These are phyloP conservation scores for Crotalus viridis DNA, from an alignment of 2,113 vertebrate genomes.

Conservation along the genomic window DNA sequence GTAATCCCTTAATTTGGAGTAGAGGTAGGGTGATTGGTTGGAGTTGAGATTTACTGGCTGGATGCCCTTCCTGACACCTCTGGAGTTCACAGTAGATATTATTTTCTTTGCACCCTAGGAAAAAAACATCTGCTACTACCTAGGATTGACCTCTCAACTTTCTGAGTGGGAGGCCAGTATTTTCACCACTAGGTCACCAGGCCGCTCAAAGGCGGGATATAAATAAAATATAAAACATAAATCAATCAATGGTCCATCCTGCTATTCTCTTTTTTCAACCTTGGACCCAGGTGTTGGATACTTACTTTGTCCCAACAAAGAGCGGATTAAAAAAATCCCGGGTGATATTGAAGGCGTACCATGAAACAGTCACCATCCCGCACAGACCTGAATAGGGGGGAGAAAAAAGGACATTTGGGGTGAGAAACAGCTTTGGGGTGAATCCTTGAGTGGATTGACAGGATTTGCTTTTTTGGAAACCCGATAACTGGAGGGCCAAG, in stretches of 20 bases:
- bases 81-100: neutral
- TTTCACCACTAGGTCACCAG: neutral
- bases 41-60: neutral
- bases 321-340: slow-evolving; percentile 83
- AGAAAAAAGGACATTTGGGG: neutral
- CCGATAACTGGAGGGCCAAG: neutral
- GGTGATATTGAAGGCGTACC: slow-evolving; percentile 89
- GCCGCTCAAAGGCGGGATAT: neutral
- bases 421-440: neutral
- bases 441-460: neutral
- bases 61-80: neutral
- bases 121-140: neutral
- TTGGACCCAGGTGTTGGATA: neutral
- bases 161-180: neutral
- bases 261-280: neutral
- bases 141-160: neutral
- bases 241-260: neutral
- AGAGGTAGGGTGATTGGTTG: neutral
- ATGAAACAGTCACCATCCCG: slow-evolving; percentile 83
- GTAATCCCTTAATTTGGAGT: neutral
- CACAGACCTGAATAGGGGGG: slow-evolving; percentile 72
- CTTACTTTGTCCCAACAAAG: slow-evolving; percentile 80
- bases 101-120: neutral
- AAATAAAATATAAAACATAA: neutral
- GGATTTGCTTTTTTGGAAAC: neutral